Conservation (phyloP, 2,888 invertebrate species). For the Plebejus melissa region DNA sequence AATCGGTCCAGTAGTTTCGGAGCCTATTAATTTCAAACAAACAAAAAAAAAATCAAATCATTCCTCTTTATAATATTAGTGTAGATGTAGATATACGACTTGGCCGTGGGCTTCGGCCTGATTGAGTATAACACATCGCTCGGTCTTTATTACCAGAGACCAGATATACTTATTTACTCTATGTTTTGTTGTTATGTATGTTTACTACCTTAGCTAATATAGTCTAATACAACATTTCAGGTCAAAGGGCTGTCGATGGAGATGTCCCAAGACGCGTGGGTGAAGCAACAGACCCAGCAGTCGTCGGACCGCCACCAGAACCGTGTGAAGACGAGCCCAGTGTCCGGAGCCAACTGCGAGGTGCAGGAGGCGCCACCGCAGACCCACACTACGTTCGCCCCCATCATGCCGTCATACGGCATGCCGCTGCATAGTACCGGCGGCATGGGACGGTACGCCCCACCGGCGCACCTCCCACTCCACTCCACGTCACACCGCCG, state of each 20-base stretch:
- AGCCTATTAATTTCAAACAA: too few species aligned
- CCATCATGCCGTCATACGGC: slow-evolving; percentile 65
- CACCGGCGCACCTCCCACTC: slow-evolving; percentile 76
- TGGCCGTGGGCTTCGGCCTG: too few species aligned
- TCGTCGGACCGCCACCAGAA: slow-evolving; percentile 64
- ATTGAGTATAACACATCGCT: too few species aligned
- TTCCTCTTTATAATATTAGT: too few species aligned
- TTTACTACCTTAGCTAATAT: not conserved
- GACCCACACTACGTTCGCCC: slow-evolving; percentile 64
- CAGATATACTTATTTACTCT: too few species aligned
- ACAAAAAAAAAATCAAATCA: too few species aligned
- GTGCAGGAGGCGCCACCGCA: slow-evolving; percentile 75
- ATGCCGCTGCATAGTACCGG: slow-evolving; percentile 61
- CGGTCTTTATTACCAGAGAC: too few species aligned
- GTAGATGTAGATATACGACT: too few species aligned
- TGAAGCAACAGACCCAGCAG: slow-evolving; percentile 72
- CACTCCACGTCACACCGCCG: slow-evolving; percentile 74
- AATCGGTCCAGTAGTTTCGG: too few species aligned
- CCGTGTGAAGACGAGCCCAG: slow-evolving; percentile 70
- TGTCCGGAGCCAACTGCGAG: slow-evolving; percentile 66
- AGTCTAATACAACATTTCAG: slow-evolving; percentile 47
- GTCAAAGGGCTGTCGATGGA: slow-evolving; percentile 75
- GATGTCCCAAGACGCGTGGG: slow-evolving; percentile 74
- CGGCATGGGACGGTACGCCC: slow-evolving; percentile 73
- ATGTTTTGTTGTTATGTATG: too few species aligned